Evolutionary conservation across 2,797 vertebrate species (phyloP).

Genomic region (Falco rusticolus): DNA sequence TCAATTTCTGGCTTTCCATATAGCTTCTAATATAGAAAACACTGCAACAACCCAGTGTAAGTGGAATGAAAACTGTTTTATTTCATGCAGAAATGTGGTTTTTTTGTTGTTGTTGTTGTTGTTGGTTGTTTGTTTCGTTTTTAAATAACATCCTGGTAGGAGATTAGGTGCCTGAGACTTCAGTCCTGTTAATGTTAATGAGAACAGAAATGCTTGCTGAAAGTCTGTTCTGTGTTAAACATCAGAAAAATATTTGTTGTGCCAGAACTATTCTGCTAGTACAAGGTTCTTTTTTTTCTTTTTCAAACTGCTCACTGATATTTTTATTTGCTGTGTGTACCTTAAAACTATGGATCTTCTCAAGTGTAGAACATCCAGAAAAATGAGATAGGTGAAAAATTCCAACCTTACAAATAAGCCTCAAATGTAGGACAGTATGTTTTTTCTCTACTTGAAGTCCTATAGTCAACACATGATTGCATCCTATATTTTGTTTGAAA

Average conservation of each 20-base stretch:
- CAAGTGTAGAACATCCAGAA: not conserved
- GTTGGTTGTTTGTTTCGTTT: not conserved
- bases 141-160: not conserved
- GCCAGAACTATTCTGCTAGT: not conserved
- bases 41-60: not conserved
- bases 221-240: not conserved
- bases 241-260: not conserved
- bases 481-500: not conserved
- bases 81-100: not conserved
- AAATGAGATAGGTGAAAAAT: not conserved
- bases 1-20: not conserved
- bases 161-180: not conserved
- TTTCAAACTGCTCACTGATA: not conserved
- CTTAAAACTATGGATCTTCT: not conserved
- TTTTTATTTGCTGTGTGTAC: not conserved
- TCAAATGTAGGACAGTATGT: not conserved
- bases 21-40: not conserved
- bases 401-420: not conserved
- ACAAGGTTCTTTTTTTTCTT: not conserved
- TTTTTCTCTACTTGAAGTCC: not conserved
- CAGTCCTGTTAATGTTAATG: not conserved
- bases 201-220: not conserved
- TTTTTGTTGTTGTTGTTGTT: not conserved
- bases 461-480: not conserved
- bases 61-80: not conserved